Evolutionary conservation across 1,140 invertebrate genomes (phyloP), one percentile per base, ranked within the genome.

Genomic region (Drosophila equinoxialis): DNA sequence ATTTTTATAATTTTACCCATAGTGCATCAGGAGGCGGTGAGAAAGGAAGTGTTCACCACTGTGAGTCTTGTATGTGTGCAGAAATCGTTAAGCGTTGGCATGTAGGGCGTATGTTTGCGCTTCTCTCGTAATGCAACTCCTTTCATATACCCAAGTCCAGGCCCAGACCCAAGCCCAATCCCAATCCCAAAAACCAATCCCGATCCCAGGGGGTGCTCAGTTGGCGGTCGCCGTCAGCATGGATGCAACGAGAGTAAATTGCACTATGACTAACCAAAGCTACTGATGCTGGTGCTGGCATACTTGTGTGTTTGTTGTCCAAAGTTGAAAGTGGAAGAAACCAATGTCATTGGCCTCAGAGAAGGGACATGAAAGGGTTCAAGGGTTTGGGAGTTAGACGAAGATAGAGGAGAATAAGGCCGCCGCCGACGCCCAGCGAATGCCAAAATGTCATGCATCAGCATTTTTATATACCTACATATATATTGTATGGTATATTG

Each of bases 81-180:
- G 17, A 55, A 62, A 60, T 71, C 65, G 69, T 85, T 75, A 82
- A 86, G 79, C 76, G 82, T 72, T 82, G 79, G 74, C 79, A 87
- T 87, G 71, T 74, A 70, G 64, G 45, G 57, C 55, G 64, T 64
- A 54, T 66, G 79, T 79, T 79, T 71, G 75, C 68, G 58, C 48
- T 77, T 77, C 74, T 51, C 62, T 77, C 74, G 74, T 71, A 77
- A 77, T 77, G 74, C 74, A 71, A 41, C 60, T 37, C 60, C 60
- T 45, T 62, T 39, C 7, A 41, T 10, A 51, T 23, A 20, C 7
- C 45, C 45, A 20, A 20, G 17, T 20, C 17, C 45, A 48, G 14
- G 8, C 14, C 45, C 54, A 65, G 48, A 48, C 39, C 63, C 8
- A 54, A 42, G 23, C 37, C 39, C 39, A 74, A 74, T 45, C 33